Conservation (phyloP, 1,140 invertebrate species). For the Aphaenogaster rudis region DNA sequence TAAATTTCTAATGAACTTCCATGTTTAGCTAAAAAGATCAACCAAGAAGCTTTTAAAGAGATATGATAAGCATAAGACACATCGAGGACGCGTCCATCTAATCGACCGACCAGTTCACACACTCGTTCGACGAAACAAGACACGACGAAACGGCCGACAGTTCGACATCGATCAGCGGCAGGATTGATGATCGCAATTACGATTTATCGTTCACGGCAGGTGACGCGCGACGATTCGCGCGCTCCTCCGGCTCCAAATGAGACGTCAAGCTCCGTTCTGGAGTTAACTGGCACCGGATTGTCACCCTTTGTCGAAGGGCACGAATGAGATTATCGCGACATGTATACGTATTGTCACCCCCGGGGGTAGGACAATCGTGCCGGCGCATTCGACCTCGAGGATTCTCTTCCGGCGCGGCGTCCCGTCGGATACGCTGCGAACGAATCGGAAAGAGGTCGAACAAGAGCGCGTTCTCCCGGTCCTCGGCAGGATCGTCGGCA, state of each 20-base stretch:
- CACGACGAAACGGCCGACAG: conserved; percentile 50
- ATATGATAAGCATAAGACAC: conserved; percentile 49
- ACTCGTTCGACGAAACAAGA: conserved; percentile 55
- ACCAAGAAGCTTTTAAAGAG: conserved; percentile 27
- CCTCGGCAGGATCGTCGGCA: conserved; percentile 52
- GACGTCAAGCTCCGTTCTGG: conserved; percentile 73
- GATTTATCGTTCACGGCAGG: conserved; percentile 58
- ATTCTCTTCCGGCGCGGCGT: conserved; percentile 46
- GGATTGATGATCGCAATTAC: conserved; percentile 68
- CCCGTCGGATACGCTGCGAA: neutral
- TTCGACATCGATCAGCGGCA: conserved; percentile 61
- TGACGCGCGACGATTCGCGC: conserved; percentile 51
- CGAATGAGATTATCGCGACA: conserved; percentile 71
- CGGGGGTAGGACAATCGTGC: conserved; percentile 77
- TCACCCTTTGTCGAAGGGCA: conserved; percentile 68
- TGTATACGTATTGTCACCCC: conserved; percentile 71
- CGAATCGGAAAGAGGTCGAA: conserved; percentile 22
- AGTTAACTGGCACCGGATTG: conserved; percentile 63
- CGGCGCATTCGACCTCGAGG: conserved; percentile 57
- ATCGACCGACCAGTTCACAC: conserved; percentile 42
- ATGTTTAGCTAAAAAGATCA: conserved; percentile 17
- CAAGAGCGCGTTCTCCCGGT: conserved; percentile 26
- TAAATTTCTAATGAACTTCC: conserved; percentile 32
- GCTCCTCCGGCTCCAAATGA: conserved; percentile 70
- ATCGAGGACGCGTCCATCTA: conserved; percentile 45